Conservation (phyloP, 2,113 vertebrate genomes). For the Eublepharis macularius region DNA sequence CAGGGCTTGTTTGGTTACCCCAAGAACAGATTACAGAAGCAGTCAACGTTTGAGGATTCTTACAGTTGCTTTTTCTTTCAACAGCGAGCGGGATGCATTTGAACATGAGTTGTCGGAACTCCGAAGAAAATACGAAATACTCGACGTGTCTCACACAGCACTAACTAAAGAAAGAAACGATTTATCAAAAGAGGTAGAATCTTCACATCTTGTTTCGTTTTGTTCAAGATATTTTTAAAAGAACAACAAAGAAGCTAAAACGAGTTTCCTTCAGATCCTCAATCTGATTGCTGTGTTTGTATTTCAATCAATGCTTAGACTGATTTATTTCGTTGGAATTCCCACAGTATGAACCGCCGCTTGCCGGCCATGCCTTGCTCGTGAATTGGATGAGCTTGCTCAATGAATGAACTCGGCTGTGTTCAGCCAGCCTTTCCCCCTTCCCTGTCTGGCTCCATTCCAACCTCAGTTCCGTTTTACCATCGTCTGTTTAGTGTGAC, state of each 20-base stretch:
- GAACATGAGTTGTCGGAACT: constrained; percentile 86
- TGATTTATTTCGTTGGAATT: background rate
- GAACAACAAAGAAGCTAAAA: background rate
- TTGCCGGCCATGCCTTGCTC: background rate
- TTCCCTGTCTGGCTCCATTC: background rate
- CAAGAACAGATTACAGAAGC: background rate
- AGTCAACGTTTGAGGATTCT: background rate
- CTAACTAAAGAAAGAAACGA: constrained; percentile 85
- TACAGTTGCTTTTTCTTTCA: constrained; percentile 35
- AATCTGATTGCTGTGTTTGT: background rate
- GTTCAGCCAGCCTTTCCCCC: too few relatives aligned
- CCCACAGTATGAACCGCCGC: too few relatives aligned
- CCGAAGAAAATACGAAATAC: constrained; percentile 82
- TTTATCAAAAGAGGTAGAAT: constrained; percentile 88
- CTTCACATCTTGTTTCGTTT: constrained; percentile 14
- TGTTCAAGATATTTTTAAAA: background rate
- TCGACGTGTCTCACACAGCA: constrained; percentile 81
- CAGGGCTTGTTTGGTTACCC: background rate
- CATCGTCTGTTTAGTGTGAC: background rate
- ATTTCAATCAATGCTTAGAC: background rate
- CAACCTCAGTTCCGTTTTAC: background rate
- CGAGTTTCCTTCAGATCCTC: background rate
- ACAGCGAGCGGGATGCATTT: constrained; percentile 88
- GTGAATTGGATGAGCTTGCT: background rate
- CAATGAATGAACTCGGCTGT: too few relatives aligned